Percentiles rank a stretch among this genome's conserved stretches.
Conservation (phyloP, 2,113 vertebrate genomes). For the Etheostoma cragini region DNA sequence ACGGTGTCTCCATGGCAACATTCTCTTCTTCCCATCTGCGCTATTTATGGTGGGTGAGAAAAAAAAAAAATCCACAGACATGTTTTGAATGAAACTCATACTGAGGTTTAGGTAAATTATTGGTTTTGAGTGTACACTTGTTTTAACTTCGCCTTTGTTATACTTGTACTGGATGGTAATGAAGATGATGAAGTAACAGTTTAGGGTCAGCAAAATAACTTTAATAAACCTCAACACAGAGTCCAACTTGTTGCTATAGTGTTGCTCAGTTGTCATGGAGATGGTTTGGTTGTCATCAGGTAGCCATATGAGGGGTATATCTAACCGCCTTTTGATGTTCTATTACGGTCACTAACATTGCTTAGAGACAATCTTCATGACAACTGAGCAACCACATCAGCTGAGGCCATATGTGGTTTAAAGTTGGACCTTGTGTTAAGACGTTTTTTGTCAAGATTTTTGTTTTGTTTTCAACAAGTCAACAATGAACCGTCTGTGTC, state of each 20-base stretch:
- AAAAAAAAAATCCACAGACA: conserved; percentile 20
- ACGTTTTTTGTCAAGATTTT: background rate
- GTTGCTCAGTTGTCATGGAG: background rate
- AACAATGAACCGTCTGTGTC: background rate
- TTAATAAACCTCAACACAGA: background rate
- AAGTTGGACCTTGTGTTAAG: background rate
- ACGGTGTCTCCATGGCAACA: conserved; percentile 78
- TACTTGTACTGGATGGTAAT: background rate
- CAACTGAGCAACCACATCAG: background rate
- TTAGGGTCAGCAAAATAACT: background rate
- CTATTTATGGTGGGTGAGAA: conserved; percentile 65
- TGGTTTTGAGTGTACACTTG: background rate
- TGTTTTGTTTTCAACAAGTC: background rate
- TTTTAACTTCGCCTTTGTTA: background rate
- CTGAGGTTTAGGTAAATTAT: background rate
- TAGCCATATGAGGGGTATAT: background rate
- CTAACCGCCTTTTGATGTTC: background rate
- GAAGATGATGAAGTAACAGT: background rate
- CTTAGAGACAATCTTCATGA: background rate
- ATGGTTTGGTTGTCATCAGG: background rate
- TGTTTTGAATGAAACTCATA: conserved; percentile 36
- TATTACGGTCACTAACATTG: background rate
- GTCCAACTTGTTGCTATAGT: background rate
- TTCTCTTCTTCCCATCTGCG: conserved; percentile 65
- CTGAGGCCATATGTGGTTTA: background rate